These are phyloP conservation scores for Trachythela sp. DNA, from an alignment of 64 coral and sea anemone genomes.

Conservation along the genomic window DNA sequence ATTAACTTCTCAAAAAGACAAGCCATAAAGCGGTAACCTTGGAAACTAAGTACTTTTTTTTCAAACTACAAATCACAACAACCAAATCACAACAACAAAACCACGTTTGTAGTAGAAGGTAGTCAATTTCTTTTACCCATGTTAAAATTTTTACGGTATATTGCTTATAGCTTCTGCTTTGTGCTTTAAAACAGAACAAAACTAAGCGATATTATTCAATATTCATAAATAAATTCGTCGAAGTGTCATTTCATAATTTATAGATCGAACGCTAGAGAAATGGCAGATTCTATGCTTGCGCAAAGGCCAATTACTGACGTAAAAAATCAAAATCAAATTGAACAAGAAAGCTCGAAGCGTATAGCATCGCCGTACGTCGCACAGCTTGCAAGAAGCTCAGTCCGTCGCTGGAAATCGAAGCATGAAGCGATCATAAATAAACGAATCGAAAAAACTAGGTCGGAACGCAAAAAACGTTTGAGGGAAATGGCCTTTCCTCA, in stretches of 20 bases:
- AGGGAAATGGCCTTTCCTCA: conserved; percentile 56
- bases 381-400: not conserved
- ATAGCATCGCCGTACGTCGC: not conserved
- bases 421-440: conserved; percentile 7
- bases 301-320: not conserved
- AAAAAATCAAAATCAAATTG: not conserved
- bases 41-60: not conserved
- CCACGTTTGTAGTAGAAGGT: too few relatives aligned
- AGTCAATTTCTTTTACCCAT: too few relatives aligned
- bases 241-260: too few relatives aligned
- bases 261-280: not conserved
- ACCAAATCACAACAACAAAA: too few relatives aligned
- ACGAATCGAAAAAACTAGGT: conserved; percentile 59
- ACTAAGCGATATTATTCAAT: too few relatives aligned
- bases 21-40: not conserved
- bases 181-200: too few relatives aligned
- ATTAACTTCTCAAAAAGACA: not conserved
- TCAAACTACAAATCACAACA: not conserved
- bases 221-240: too few relatives aligned
- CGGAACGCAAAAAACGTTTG: conserved; percentile 69
- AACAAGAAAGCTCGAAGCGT: not conserved
- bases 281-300: not conserved
- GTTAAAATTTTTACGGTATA: too few relatives aligned
- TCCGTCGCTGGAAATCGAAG: not conserved
- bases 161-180: too few relatives aligned